Conservation (phyloP, 92 coral and sea anemone genomes). For the Virgularia gustaviana region DNA sequence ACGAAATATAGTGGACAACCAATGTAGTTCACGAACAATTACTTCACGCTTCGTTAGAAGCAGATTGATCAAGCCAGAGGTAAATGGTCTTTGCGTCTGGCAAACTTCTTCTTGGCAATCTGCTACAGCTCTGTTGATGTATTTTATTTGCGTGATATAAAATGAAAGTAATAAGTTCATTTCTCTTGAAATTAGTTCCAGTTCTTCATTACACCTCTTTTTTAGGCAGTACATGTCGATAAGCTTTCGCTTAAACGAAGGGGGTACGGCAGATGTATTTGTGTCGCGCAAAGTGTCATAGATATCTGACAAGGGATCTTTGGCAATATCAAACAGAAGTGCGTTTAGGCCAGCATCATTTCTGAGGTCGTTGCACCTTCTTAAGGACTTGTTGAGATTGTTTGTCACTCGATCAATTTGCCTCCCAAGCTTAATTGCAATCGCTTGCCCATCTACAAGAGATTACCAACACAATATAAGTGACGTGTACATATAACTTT, state of each 20-base stretch:
- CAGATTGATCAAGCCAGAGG: neutral
- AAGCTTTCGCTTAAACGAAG: neutral
- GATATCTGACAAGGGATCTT: neutral
- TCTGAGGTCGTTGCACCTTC: neutral
- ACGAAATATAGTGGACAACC: neutral
- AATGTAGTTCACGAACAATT: neutral
- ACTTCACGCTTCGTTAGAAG: neutral
- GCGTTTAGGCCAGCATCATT: neutral
- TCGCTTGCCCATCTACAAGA: neutral
- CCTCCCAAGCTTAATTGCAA: neutral
- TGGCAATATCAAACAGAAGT: neutral
- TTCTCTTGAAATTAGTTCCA: neutral
- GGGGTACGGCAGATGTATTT: neutral
- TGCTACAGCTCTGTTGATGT: neutral
- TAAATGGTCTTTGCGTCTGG: too few species aligned
- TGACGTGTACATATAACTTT: too few species aligned
- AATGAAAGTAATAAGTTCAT: neutral
- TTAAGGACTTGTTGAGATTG: neutral
- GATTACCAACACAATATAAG: too few species aligned
- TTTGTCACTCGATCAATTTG: neutral
- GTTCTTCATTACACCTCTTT: neutral
- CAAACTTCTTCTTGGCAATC: neutral
- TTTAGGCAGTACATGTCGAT: neutral
- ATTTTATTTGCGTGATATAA: neutral
- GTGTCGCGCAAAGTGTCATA: neutral